Evolutionary conservation across 1,140 invertebrate species (phyloP).

Genomic region (Drosophila bipectinata): DNA sequence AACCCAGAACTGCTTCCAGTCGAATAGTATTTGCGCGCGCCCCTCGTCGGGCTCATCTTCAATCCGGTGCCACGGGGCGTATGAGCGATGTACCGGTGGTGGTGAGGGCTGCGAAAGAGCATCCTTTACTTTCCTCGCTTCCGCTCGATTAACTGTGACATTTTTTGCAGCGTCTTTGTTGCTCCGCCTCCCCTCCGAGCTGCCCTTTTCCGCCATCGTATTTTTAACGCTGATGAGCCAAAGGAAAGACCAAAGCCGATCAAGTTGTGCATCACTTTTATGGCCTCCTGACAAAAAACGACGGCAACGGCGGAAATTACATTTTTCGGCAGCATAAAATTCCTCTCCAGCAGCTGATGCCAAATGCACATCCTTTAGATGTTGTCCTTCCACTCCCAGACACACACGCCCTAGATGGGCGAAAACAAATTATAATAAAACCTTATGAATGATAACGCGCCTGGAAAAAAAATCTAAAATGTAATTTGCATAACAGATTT

Average conservation of each 20-base stretch:
- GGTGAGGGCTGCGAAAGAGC: neutral
- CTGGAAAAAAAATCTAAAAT: slow-evolving; percentile 57
- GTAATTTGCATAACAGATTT: slow-evolving; percentile 80
- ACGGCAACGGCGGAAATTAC: slow-evolving; percentile 71
- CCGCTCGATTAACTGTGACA: slow-evolving; percentile 44
- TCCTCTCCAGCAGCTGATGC: slow-evolving; percentile 65
- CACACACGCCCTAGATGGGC: slow-evolving; percentile 19
- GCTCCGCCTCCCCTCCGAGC: neutral
- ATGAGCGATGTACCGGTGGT: slow-evolving; percentile 28
- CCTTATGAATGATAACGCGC: slow-evolving; percentile 50
- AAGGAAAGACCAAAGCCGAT: slow-evolving; percentile 58
- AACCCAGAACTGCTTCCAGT: slow-evolving; percentile 46
- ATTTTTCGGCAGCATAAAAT: slow-evolving; percentile 79
- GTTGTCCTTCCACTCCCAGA: slow-evolving; percentile 28
- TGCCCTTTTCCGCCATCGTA: slow-evolving; percentile 17
- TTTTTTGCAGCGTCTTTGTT: slow-evolving; percentile 52
- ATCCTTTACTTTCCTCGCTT: slow-evolving; percentile 11
- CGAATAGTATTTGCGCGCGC: slow-evolving; percentile 1
- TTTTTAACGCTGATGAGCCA: slow-evolving; percentile 72
- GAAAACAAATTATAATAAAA: slow-evolving; percentile 73
- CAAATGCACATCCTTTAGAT: slow-evolving; percentile 57
- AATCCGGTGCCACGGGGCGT: slow-evolving; percentile 37
- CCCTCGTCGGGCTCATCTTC: slow-evolving; percentile 1
- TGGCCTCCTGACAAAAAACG: slow-evolving; percentile 49
- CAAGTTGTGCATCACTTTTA: slow-evolving; percentile 78